phyloP scores from a whole-genome alignment of 1,140 invertebrate species.

The Anthonomus grandis region DNA sequence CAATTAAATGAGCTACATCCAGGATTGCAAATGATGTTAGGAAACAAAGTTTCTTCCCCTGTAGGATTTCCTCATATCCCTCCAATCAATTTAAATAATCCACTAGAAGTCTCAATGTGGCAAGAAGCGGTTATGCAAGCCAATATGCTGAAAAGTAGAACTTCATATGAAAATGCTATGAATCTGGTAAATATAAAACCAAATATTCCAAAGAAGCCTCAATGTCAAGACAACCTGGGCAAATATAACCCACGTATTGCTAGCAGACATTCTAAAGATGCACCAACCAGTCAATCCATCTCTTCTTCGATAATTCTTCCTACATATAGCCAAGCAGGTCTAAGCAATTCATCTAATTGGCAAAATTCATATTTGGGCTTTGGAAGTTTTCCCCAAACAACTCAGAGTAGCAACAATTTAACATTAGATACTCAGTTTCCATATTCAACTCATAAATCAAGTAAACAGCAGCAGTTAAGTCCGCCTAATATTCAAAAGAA shows the following conservation, averaged over 20 bases:
- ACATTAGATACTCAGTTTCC: constrained; percentile 11
- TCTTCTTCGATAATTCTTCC: constrained; percentile 8
- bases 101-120: constrained; percentile 64
- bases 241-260: constrained; percentile 15
- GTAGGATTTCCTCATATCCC: constrained; percentile 46
- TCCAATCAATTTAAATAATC: constrained; percentile 53
- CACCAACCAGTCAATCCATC: constrained; percentile 14
- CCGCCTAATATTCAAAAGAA: constrained; percentile 18
- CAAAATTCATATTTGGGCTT: constrained; percentile 23
- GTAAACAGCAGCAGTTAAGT: constrained; percentile 14
- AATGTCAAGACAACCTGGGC: constrained; percentile 11
- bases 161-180: constrained; percentile 36
- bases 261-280: constrained; percentile 17
- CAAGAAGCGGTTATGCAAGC: constrained; percentile 60
- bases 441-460: constrained; percentile 21
- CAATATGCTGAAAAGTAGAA: constrained; percentile 47
- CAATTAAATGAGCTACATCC: constrained; percentile 51
- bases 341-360: constrained; percentile 10
- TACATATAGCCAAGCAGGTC: neutral
- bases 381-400: constrained; percentile 9
- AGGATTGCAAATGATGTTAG: constrained; percentile 44
- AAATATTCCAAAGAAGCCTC: constrained; percentile 30
- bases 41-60: constrained; percentile 43
- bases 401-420: constrained; percentile 15
- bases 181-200: constrained; percentile 31